Conservation (phyloP, 2,888 invertebrate genomes). For the Calameuta idolon region DNA sequence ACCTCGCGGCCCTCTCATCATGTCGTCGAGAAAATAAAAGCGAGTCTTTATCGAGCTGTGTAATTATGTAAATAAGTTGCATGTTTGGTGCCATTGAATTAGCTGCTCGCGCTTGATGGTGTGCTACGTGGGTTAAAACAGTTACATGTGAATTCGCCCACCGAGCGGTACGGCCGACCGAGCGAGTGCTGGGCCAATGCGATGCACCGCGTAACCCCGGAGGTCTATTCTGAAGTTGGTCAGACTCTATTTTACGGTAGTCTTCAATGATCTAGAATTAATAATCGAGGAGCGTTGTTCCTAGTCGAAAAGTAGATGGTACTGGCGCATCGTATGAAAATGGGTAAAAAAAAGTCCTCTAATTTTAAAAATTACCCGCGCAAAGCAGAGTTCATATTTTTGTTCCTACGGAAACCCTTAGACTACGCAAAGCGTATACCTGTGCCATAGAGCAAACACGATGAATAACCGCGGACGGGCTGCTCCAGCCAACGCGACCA, state of each 20-base stretch:
- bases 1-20: background rate
- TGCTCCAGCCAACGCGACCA: background rate
- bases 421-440: background rate
- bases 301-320: background rate
- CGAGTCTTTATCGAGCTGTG: slow-evolving; percentile 46
- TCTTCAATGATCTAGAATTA: background rate
- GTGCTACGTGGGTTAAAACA: slow-evolving; percentile 19
- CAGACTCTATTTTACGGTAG: background rate
- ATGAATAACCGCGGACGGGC: background rate
- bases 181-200: background rate
- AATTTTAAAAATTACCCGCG: background rate
- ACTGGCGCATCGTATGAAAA: background rate
- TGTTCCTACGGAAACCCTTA: background rate
- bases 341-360: background rate
- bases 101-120: slow-evolving; percentile 31
- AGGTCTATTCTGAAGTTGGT: background rate
- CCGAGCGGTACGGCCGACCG: background rate
- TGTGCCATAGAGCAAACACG: background rate
- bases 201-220: background rate
- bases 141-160: background rate
- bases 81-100: slow-evolving; percentile 51
- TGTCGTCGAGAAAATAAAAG: slow-evolving; percentile 38
- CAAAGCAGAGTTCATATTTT: background rate
- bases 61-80: slow-evolving; percentile 51
- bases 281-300: background rate